These are phyloP conservation scores for Stenolophus ochropezus DNA, from an alignment of 2,888 invertebrate species.

Conservation along the genomic window DNA sequence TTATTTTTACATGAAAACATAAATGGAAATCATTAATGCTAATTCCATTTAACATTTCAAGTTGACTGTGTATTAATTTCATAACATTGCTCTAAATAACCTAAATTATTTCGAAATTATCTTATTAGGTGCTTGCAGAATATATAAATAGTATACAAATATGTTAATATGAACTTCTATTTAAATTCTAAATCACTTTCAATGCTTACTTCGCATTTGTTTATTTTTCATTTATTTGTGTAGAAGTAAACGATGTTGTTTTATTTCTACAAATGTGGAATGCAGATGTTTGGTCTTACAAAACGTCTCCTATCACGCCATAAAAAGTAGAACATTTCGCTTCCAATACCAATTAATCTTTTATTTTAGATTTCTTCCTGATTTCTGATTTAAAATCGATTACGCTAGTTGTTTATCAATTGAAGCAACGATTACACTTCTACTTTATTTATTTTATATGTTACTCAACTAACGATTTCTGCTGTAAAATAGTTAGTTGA, in stretches of 20 bases:
- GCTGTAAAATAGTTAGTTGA: neutral
- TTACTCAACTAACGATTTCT: neutral
- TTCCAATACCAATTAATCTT: neutral
- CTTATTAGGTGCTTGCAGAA: neutral
- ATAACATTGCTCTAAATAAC: slow-evolving; percentile 26
- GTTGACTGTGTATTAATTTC: slow-evolving; percentile 11
- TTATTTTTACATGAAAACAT: neutral
- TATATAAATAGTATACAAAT: neutral
- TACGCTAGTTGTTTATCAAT: neutral
- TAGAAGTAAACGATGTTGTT: neutral
- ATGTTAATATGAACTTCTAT: neutral
- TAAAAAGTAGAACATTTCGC: neutral
- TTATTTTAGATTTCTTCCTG: slow-evolving; percentile 25
- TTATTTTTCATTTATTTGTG: neutral
- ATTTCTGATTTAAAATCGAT: slow-evolving; percentile 15
- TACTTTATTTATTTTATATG: neutral
- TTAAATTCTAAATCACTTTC: neutral
- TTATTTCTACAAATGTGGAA: neutral
- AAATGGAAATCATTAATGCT: neutral
- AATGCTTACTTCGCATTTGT: neutral
- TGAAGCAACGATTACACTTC: neutral
- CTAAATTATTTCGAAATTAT: slow-evolving; percentile 7
- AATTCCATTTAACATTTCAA: neutral
- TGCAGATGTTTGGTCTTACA: neutral
- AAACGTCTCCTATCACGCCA: slow-evolving; percentile 17